Base-by-base conservation (phyloP, 2,888 invertebrate species). In the Hydrotaea diabolus region DNA sequence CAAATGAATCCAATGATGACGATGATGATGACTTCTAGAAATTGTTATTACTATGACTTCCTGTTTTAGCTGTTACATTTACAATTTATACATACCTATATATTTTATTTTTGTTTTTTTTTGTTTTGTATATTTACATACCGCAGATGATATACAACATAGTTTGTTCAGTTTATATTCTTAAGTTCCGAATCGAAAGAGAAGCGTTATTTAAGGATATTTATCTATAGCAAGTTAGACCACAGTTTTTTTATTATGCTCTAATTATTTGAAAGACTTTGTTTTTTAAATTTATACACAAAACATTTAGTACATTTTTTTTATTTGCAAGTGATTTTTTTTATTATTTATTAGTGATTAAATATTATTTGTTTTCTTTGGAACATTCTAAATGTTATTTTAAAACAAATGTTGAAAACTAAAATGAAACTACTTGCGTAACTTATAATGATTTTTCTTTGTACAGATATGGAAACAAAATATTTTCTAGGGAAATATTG, bases 1-100 rank as follows among this genome's bases (percentile, higher is more conserved):
- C 89, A 62, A 88, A 89, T 86, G 90, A 89, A 75, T 88, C 88
- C 62, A 89, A 89, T 82, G 89, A 89, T 77, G 87, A 88, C 66
- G 88, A 89, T 83, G 87, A 88, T 77, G 85, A 83, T 86, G 81
- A 86, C 80, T 85, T 79, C 82, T 85, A 85, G 73, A 79, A 59
- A 82, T 81, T 83, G 86, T 76, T 77, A 80, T 55, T 26, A 43
- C 36, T 62, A 64, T 73, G 69, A 69, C 73, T 69, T 26, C 66
- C 75, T 76, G 66, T 74, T 74, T 76, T 78, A 75, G 83, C 72
- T 59, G 83, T 46, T 21, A 19, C 69, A 59, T 64, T 26, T 76
- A 73, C 59, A 66, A 55, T 71, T 39, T 80, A 53, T 57, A 36
- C 55, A 64, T 79, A 53, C 64, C 31, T 57, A 46, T 36, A 78